Percentiles rank a stretch among this genome's conserved stretches.
Evolutionary conservation across 2,888 invertebrate genomes (phyloP).

Genomic region (Pherbina coryleti): DNA sequence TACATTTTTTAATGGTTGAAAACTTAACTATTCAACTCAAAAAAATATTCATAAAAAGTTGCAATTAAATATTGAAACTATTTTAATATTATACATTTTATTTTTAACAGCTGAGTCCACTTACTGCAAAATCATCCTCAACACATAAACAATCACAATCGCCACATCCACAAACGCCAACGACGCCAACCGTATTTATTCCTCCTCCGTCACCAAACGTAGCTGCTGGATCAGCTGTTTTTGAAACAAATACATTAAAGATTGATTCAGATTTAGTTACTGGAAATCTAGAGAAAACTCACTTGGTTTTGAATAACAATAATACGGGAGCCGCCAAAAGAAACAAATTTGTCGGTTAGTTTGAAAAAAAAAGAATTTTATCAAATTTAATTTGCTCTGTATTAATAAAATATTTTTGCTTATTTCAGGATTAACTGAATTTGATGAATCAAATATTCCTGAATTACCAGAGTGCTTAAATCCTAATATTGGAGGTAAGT

Average conservation of each 20-base stretch:
- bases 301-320: conserved; percentile 22
- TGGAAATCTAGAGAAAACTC: conserved; percentile 31
- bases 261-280: conserved; percentile 45
- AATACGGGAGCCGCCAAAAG: conserved; percentile 42
- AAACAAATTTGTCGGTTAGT: conserved; percentile 48
- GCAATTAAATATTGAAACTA: too few relatives aligned
- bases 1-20: too few relatives aligned
- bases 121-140: conserved; percentile 53
- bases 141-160: conserved; percentile 49
- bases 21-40: not conserved
- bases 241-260: conserved; percentile 44
- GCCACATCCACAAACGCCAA: conserved; percentile 36
- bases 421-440: conserved; percentile 55
- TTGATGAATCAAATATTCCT: conserved; percentile 61
- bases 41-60: not conserved
- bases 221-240: conserved; percentile 38
- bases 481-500: conserved; percentile 55
- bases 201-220: conserved; percentile 21
- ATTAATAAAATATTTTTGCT: conserved; percentile 9
- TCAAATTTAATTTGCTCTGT: not conserved
- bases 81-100: conserved; percentile 5
- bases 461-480: conserved; percentile 52
- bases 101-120: conserved; percentile 57
- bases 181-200: conserved; percentile 24
- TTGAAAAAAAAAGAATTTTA: conserved; percentile 1